Evolutionary conservation across 2,797 vertebrate species (phyloP).

Genomic region (Sorex maritimensis): DNA sequence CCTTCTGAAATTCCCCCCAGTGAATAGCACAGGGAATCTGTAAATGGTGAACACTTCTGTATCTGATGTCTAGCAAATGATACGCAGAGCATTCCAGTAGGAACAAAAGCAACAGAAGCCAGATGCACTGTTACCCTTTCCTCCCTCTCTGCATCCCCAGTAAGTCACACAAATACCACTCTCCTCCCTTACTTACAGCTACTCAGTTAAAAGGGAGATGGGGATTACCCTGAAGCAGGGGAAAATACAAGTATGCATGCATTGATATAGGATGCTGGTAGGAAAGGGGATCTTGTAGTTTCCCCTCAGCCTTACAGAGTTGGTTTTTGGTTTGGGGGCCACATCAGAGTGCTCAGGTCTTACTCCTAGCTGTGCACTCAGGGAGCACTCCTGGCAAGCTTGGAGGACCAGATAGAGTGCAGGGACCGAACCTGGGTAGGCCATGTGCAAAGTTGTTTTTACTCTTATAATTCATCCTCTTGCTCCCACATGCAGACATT

Average conservation of each 20-base stretch:
- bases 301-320: background rate
- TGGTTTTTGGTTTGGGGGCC: too few species aligned
- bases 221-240: background rate
- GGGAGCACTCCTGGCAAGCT: too few species aligned
- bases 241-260: background rate
- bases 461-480: background rate
- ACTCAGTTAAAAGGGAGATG: conserved; percentile 35
- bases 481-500: background rate
- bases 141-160: background rate
- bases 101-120: conserved; percentile 7
- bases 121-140: background rate
- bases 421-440: too few species aligned
- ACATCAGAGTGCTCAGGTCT: background rate
- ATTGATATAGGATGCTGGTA: background rate
- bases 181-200: background rate
- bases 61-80: background rate
- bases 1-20: conserved; percentile 5
- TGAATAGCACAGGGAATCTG: background rate
- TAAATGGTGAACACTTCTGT: background rate
- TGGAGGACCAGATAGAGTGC: too few species aligned
- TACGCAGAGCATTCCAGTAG: background rate
- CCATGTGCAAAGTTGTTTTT: background rate
- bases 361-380: too few species aligned
- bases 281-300: conserved; percentile 35
- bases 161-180: too few species aligned